Base-by-base conservation (phyloP, 2,888 invertebrate genomes). In the Nymphalis urticae region DNA sequence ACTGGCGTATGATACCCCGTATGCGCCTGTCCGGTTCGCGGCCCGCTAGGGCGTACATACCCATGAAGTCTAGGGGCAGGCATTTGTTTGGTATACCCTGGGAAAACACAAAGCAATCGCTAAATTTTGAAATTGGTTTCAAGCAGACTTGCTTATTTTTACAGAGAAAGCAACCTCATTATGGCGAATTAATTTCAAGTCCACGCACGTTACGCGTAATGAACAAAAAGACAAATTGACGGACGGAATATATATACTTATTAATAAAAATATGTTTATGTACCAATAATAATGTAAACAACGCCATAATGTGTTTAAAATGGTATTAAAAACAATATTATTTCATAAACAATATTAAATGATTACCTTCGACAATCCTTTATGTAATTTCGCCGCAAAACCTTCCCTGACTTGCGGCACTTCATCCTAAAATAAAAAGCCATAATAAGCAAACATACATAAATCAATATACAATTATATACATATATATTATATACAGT, bases 31-130 rank as follows among this genome's bases (percentile, higher is more conserved):
- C 97, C 10, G 96, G 95, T 89, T 99, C 98, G 74, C 96, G 95
- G 0, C 98, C 98, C 48, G 96, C 97, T 68, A 99, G 91, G 48
- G 97, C 97, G 90, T 99, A 98, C 88, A 97, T 97, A 21, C 98
- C 97, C 98, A 99, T 97, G 92, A 98, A 99, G 91, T 99, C 98
- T 66, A 99, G 92, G 0, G 99, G 99, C 73, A 99, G 93, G 82
- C 97, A 97, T 85, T 97, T 97, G 83, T 96, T 96, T 4, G 97
- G 97, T 75, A 98, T 95, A 72, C 97, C 97, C 89, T 97, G 82
- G 36, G 24, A 61, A 17, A 32, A 48, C 48, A n/a, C 5, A 10
- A 42, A 42, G 36, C 42, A 13, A 42, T 4, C 42, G 42, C 1
- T 4, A 42, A 42, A 42, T 13, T 42, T 13, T 13, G 13, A 4